A percentile compares a stretch with the other conserved stretches of the same genome.
These are phyloP conservation scores for Schlechtendalia chinensis DNA, from an alignment of 1,140 invertebrate genomes.

Conservation along the genomic window DNA sequence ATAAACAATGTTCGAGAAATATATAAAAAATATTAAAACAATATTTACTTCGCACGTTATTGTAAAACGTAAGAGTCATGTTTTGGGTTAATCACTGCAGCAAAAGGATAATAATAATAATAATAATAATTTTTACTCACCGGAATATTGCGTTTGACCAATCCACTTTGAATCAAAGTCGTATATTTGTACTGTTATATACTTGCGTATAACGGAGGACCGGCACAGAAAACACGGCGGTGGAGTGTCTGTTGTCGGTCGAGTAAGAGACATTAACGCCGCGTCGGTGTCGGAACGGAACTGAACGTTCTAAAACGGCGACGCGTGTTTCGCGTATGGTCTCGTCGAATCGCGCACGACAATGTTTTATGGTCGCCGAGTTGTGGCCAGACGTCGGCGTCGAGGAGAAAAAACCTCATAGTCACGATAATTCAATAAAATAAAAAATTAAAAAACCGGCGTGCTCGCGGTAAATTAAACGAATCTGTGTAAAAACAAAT, in stretches of 20 bases:
- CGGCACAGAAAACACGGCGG: background rate
- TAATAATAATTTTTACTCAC: too few species aligned
- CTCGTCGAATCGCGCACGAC: background rate
- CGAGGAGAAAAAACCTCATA: background rate
- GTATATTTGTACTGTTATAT: background rate
- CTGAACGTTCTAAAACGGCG: constrained; percentile 1
- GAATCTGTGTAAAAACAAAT: background rate
- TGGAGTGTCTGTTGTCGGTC: background rate
- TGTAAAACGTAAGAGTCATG: too few species aligned
- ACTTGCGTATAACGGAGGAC: background rate
- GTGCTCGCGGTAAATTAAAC: too few species aligned
- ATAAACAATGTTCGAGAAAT: too few species aligned
- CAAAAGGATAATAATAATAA: too few species aligned
- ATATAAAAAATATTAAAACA: too few species aligned
- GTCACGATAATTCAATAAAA: background rate
- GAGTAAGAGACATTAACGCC: constrained; percentile 11
- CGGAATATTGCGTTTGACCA: background rate
- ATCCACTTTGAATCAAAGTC: background rate
- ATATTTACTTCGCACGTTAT: too few species aligned
- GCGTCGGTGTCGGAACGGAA: background rate
- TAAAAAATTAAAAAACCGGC: background rate
- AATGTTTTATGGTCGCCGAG: background rate
- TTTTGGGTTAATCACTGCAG: too few species aligned
- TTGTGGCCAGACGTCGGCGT: background rate
- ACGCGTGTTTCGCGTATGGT: background rate